Evolutionary conservation across 2,888 invertebrate species (phyloP).

Genomic region (Papilio protenor): DNA sequence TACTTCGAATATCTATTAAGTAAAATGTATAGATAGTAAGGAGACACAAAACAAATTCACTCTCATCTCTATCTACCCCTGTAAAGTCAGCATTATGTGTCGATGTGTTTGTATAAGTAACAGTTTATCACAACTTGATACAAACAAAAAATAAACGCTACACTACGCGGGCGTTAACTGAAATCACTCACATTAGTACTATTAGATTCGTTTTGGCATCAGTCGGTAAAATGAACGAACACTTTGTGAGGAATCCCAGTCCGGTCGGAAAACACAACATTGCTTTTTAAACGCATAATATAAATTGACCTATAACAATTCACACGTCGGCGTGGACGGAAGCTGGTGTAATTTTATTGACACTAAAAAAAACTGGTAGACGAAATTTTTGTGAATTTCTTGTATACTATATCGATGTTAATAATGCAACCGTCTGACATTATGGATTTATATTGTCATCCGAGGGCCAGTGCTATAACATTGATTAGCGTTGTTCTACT

Average conservation of each 20-base stretch:
- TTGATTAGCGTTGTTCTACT: slow-evolving; percentile 25
- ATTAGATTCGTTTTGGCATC: slow-evolving; percentile 45
- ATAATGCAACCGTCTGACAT: slow-evolving; percentile 19
- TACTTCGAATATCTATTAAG: not conserved
- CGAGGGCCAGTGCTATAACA: not conserved
- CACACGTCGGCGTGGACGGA: slow-evolving; percentile 70
- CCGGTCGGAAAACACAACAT: slow-evolving; percentile 65
- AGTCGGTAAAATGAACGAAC: slow-evolving; percentile 52
- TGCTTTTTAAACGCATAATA: slow-evolving; percentile 71
- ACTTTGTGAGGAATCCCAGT: slow-evolving; percentile 52
- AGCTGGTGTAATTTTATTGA: slow-evolving; percentile 66
- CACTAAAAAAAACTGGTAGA: slow-evolving; percentile 58
- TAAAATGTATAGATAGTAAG: not conserved
- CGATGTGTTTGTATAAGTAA: not conserved
- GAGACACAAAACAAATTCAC: not conserved
- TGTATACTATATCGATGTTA: slow-evolving; percentile 44
- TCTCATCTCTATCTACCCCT: not conserved
- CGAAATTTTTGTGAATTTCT: slow-evolving; percentile 46
- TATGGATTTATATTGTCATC: slow-evolving; percentile 33
- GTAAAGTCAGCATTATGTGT: not conserved
- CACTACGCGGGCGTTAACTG: slow-evolving; percentile 1
- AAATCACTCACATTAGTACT: slow-evolving; percentile 22
- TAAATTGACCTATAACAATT: slow-evolving; percentile 70
- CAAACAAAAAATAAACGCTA: slow-evolving; percentile 13
- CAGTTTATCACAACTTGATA: slow-evolving; percentile 5